Evolutionary conservation across 2,888 invertebrate genomes (phyloP), one percentile per base, ranked within the genome.

Genomic region (Sinohyriopsis cumingii): DNA sequence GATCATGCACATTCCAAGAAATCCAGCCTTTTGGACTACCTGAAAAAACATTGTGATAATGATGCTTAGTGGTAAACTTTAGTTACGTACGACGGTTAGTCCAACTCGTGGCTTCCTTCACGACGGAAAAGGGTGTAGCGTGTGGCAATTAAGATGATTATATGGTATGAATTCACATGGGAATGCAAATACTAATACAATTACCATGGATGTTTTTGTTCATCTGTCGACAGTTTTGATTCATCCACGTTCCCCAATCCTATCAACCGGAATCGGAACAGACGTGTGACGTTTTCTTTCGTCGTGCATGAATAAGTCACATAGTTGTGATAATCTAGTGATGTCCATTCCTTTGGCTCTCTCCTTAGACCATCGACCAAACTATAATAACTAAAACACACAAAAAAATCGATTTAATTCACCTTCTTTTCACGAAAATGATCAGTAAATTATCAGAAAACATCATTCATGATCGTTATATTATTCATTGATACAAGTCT

Each of bases 141-240:
- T 33, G 15, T 45, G 45, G 45, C 45, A 45, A 45, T 45, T 12
- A 45, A 15, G 15, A 15, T 12, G 15, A 15, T 45, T 15, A 45
- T 0, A 45, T 45, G 0, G 15, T 3, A 12, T 15, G 15, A 15
- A 3, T 45, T 33, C 9, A 33, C 33, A 33, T 45, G 45, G 45
- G 3, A 45, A 45, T 45, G 18, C 3, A 25, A 24, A 28, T 0
- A 56, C 1, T 19, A 22, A 56, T 24, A 55, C 5, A n/a, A 20
- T 45, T 68, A 77, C 77, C 77, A 75, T 15, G 74, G 71, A 12
- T 69, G 72, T 59, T 69, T 73, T 28, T 77, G 77, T 67, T 77
- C 77, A 7, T 69, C 59, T 15, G 59, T 59, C n/a, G 64, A 59
- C 5, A 77, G 68, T 56, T 69, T 64, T 19, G 45, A 45, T 45